Evolutionary conservation across 1,140 invertebrate species (phyloP), one percentile per base, ranked within the genome.

Genomic region (Aradophagus sp.): DNA sequence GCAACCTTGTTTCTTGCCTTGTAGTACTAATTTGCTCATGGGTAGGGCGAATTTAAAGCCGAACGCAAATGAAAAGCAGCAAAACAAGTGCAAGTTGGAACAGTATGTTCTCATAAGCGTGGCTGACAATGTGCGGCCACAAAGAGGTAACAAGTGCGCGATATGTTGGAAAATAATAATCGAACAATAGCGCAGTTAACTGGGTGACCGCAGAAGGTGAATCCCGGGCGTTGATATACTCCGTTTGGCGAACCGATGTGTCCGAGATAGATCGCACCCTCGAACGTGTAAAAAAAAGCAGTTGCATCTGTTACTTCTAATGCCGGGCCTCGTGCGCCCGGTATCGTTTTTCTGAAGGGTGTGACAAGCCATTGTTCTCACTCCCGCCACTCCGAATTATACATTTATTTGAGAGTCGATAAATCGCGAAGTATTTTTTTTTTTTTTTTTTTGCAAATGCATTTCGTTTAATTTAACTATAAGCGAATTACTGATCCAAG

Each of bases 141-240:
- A 84, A 84, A 76, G 77, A 81, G 77, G 80, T 84, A 85, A 86
- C 84, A 86, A 86, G 84, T 86, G 83, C 82, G 77, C 84, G 84
- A 86, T 85, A 85, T 86, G 84, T 86, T 84, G 77, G 76, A 79
- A 85, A 86, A 85, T 85, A 86, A 86, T 85, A 86, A 85, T 84
- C 81, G 77, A 85, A 86, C 84, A 86, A 86, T 86, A 75, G 81
- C 69, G 75, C 78, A 80, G 80, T 86, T 86, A 85, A 84, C 83
- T 76, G 80, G 73, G 69, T 78, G 77, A 76, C 78, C 79, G 77
- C 78, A 66, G 69, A 76, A 67, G 55, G 56, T 65, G 58, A 59
- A 68, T 63, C 65, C 56, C 74, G 17, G 8, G 32, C 61, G 41
- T 34, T 31, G 36, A 66, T 50, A 45, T 12, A 42, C 45, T 44